Conservation (phyloP, 2,888 invertebrate genomes). For the Chrysotoxum bicinctum region DNA sequence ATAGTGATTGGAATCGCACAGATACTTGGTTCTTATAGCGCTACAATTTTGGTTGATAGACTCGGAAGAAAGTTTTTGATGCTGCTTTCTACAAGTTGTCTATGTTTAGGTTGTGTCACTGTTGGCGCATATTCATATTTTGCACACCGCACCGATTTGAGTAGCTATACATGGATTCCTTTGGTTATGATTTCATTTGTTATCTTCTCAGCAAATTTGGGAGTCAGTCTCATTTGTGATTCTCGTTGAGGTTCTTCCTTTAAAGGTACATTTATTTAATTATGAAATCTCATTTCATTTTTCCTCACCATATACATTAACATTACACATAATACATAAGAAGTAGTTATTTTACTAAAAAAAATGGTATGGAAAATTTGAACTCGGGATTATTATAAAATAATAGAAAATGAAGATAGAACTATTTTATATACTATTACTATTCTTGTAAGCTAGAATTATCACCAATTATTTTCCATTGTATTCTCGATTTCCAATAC, state of each 20-base stretch:
- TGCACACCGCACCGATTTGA: neutral
- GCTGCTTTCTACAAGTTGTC: constrained; percentile 48
- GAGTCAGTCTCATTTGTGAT: neutral
- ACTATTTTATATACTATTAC: too few relatives aligned
- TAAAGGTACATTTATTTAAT: constrained; percentile 74
- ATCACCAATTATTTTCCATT: too few relatives aligned
- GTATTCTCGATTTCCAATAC: too few relatives aligned
- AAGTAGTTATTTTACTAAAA: too few relatives aligned
- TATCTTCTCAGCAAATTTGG: neutral
- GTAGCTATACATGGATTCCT: constrained; percentile 71
- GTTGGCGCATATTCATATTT: constrained; percentile 45
- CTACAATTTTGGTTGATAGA: constrained; percentile 60
- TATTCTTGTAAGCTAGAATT: too few relatives aligned
- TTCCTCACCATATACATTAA: neutral
- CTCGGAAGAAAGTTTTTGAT: constrained; percentile 64
- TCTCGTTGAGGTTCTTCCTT: constrained; percentile 76
- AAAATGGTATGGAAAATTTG: too few relatives aligned
- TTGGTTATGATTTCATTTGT: neutral
- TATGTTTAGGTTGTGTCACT: constrained; percentile 43
- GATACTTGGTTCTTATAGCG: constrained; percentile 53
- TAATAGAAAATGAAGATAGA: too few relatives aligned
- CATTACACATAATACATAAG: too few relatives aligned
- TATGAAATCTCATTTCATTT: neutral
- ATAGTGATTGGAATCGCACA: constrained; percentile 66
- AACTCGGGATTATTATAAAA: too few relatives aligned